A percentile compares a stretch with the other conserved stretches of the same genome.
Conservation (phyloP, 2,888 invertebrate species). For the Monopis laevigella region DNA sequence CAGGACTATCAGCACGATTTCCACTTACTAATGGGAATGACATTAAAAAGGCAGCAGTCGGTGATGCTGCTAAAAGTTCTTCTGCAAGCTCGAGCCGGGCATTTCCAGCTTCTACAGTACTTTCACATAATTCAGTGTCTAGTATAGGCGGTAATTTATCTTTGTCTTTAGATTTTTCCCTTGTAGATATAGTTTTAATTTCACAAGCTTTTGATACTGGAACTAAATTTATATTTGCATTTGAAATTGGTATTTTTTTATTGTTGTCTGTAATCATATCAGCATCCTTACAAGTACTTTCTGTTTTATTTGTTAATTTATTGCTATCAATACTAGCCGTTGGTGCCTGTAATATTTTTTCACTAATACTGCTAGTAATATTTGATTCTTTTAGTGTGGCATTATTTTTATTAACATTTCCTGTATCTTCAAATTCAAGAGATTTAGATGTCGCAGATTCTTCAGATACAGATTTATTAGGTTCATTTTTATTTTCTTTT, state of each 20-base stretch:
- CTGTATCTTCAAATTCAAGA: too few relatives aligned
- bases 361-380: too few relatives aligned
- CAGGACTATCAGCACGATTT: constrained; percentile 58
- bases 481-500: too few relatives aligned
- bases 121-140: constrained; percentile 49
- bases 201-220: neutral
- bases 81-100: constrained; percentile 67
- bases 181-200: neutral
- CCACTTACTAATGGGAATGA: constrained; percentile 78
- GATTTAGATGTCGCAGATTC: too few relatives aligned
- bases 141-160: constrained; percentile 46
- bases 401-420: neutral
- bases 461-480: too few relatives aligned
- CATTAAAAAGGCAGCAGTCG: constrained; percentile 80
- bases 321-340: too few relatives aligned
- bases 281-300: too few relatives aligned
- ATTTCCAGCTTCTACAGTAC: constrained; percentile 58
- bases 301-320: too few relatives aligned
- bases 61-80: constrained; percentile 67
- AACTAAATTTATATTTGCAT: neutral
- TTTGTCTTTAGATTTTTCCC: constrained; percentile 30
- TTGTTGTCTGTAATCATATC: too few relatives aligned
- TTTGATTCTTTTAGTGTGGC: neutral
- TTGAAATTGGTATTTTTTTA: constrained; percentile 1
- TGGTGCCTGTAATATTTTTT: too few relatives aligned